Evolutionary conservation across 2,888 invertebrate genomes (phyloP), one percentile per base, ranked within the genome.

Genomic region (Drosophila helvetica): DNA sequence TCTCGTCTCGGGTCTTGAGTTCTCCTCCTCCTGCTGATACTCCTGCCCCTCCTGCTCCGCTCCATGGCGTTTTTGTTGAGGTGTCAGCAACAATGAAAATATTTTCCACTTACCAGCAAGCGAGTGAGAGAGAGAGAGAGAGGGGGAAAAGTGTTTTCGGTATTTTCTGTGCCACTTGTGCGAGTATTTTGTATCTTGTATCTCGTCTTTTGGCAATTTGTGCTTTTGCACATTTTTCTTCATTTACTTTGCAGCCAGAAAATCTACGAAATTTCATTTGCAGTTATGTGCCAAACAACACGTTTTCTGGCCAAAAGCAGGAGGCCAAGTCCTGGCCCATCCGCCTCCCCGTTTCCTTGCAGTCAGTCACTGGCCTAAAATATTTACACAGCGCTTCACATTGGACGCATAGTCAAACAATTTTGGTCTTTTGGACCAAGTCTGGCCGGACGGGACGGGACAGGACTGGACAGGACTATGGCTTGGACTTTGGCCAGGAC

Each of bases 51-150:
- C 7, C 50, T 19, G 17, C 17, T 15, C 58, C 45, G 0, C 51
- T 25, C 47, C 45, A 19, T 17, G 48, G 47, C 43, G 55, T 38
- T 48, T 53, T 66, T 38, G 58, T 56, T 67, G 82, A 83, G 87
- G 86, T 87, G 83, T 85, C 83, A 87, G 83, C 83, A 79, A 85
- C 85, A 87, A 83, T 82, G 87, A 83, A 87, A 85, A 81, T 83
- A 85, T 78, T 85, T 85, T 87, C 72, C 53, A 61, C 74, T 73
- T 73, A 63, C 73, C 56, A 58, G 45, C 47, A 30, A 63, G 71
- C 68, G 38, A 15, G 38, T 1, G 38, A 15, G 33, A 6, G 71
- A 68, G 38, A 38, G 38, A 2, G 38, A 38, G 38, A 38, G 15
- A 15, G 38, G 6, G 38, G 6, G 38, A 6, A 12, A 2, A 38